Percentiles rank a stretch among this genome's conserved stretches.
These are phyloP conservation scores for Andrena dorsata DNA, from an alignment of 2,888 invertebrate species.

Conservation along the genomic window DNA sequence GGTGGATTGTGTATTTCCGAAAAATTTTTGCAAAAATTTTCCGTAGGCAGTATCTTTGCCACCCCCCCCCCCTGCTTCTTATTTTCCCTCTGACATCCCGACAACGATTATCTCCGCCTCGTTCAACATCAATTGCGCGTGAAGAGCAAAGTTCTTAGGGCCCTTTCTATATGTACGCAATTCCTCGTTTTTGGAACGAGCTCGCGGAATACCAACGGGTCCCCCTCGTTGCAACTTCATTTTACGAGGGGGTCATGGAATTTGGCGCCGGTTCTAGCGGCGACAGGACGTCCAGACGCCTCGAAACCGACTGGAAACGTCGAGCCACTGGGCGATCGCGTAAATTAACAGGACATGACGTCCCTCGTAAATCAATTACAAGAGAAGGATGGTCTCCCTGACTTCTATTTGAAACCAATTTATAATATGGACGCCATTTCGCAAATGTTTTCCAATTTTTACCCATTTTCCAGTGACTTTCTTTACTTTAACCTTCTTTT, in stretches of 20 bases:
- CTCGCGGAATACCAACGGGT: neutral
- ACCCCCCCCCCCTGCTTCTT: no score
- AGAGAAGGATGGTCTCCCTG: neutral
- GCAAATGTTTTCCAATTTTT: no score
- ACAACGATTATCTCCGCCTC: conserved; percentile 70
- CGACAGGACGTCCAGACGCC: conserved; percentile 38
- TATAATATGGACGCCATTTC: no score
- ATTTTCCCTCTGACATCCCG: conserved; percentile 52
- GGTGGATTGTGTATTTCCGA: no score
- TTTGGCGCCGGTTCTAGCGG: conserved; percentile 20
- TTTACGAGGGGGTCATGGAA: conserved; percentile 19
- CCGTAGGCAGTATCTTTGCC: no score
- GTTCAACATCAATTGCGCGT: conserved; percentile 72
- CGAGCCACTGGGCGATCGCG: conserved; percentile 38
- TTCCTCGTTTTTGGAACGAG: conserved; percentile 64
- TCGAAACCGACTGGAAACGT: conserved; percentile 34
- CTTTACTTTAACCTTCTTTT: no score
- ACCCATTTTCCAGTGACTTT: no score
- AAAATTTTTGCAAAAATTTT: no score
- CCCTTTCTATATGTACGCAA: conserved; percentile 73
- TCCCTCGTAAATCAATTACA: conserved; percentile 51
- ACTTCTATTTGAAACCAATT: neutral
- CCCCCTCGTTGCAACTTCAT: neutral
- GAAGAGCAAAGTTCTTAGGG: conserved; percentile 68
- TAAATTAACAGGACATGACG: conserved; percentile 43